These are phyloP conservation scores for Macroteleia sp. DNA, from an alignment of 2,888 invertebrate species.

Conservation along the genomic window DNA sequence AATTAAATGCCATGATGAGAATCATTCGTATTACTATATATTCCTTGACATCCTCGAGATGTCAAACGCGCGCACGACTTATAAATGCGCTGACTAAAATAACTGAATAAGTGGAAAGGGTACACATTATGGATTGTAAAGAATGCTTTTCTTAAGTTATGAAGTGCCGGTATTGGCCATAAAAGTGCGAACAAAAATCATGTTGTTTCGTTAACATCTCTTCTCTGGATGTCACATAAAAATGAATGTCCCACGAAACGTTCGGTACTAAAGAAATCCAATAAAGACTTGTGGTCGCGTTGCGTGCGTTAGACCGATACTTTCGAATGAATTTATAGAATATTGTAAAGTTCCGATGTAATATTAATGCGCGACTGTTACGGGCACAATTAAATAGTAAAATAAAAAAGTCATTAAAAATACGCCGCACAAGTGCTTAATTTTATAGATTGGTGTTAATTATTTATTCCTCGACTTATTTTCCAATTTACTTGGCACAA, in stretches of 20 bases:
- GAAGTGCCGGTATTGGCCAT: constrained; percentile 17
- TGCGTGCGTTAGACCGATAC: constrained; percentile 20
- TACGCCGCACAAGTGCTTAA: no score
- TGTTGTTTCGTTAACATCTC: constrained; percentile 16
- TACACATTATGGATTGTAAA: constrained; percentile 13
- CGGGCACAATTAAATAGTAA: no score
- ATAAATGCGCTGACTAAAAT: background rate
- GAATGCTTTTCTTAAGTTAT: constrained; percentile 29
- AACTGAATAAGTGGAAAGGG: background rate
- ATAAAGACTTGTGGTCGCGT: constrained; percentile 20
- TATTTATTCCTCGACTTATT: no score
- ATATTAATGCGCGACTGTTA: constrained; percentile 16
- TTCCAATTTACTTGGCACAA: no score
- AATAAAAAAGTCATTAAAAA: no score
- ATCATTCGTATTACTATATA: constrained; percentile 33
- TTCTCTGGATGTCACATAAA: constrained; percentile 18
- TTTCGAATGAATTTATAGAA: constrained; percentile 26
- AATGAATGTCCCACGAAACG: constrained; percentile 20
- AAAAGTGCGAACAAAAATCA: constrained; percentile 10
- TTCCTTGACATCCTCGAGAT: background rate
- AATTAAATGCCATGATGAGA: constrained; percentile 45
- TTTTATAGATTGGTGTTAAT: no score
- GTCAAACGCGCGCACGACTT: background rate
- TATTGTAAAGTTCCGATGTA: constrained; percentile 18
- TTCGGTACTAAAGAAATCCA: constrained; percentile 24